phyloP scores from a whole-genome alignment of 2,888 invertebrate species.

The Boloria euphrosyne region DNA sequence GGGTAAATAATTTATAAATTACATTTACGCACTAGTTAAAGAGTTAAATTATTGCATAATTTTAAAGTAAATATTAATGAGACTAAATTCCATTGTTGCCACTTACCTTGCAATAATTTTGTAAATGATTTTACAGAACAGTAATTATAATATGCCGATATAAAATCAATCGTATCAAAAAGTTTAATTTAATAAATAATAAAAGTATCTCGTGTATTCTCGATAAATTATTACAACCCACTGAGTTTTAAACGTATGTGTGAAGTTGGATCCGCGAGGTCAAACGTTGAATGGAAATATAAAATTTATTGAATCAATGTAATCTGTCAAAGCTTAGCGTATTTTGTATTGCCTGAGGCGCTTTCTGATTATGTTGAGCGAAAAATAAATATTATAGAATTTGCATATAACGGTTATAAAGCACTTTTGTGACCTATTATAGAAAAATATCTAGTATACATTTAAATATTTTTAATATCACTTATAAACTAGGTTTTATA shows the following conservation, averaged over 20 bases:
- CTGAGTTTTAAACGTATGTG: conserved; percentile 22
- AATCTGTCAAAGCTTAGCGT: conserved; percentile 16
- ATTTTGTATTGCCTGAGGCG: neutral
- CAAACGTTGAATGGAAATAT: neutral
- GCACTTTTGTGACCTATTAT: too few relatives aligned
- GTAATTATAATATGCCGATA: conserved; percentile 21
- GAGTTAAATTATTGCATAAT: too few relatives aligned
- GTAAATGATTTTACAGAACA: conserved; percentile 13
- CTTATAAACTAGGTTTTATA: too few relatives aligned
- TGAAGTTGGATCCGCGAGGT: neutral
- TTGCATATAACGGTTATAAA: too few relatives aligned
- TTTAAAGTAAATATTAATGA: too few relatives aligned
- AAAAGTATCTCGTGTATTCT: conserved; percentile 33
- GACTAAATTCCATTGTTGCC: too few relatives aligned
- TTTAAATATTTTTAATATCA: too few relatives aligned
- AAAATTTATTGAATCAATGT: conserved; percentile 1
- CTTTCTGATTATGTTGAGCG: neutral
- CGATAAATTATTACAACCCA: conserved; percentile 36
- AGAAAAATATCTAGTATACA: too few relatives aligned
- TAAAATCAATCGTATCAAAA: conserved; percentile 38
- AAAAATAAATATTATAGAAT: neutral
- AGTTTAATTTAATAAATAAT: conserved; percentile 41
- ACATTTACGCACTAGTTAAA: too few relatives aligned
- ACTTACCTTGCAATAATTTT: too few relatives aligned
- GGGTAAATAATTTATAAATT: too few relatives aligned